A percentile compares a stretch with the other conserved stretches of the same genome.
Evolutionary conservation across 2,888 invertebrate species (phyloP).

Genomic region (Dendrolimus houi): DNA sequence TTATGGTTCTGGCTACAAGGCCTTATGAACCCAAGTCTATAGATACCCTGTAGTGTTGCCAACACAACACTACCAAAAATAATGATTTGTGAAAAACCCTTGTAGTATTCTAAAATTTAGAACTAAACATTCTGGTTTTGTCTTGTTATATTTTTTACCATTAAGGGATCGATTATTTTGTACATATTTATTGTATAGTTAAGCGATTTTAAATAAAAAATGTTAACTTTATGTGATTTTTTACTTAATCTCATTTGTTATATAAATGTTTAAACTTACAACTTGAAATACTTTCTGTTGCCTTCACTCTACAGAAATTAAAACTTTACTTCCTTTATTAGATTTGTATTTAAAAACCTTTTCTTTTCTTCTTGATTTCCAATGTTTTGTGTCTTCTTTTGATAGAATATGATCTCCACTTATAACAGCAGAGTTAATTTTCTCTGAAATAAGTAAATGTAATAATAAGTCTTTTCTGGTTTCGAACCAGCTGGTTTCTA

Average conservation of each 20-base stretch:
- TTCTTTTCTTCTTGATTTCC: slow-evolving; percentile 73
- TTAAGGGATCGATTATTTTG: slow-evolving; percentile 21
- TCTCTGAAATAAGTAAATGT: slow-evolving; percentile 35
- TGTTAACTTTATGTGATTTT: slow-evolving; percentile 14
- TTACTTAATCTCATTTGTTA: background rate
- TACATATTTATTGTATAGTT: slow-evolving; percentile 49
- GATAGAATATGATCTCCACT: slow-evolving; percentile 62
- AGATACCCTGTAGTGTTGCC: too few relatives aligned
- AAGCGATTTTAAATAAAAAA: slow-evolving; percentile 46
- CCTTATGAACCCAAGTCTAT: too few relatives aligned
- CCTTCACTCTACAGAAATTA: slow-evolving; percentile 19
- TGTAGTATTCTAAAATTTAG: too few relatives aligned
- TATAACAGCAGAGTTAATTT: slow-evolving; percentile 49
- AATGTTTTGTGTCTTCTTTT: slow-evolving; percentile 63
- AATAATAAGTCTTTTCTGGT: too few relatives aligned
- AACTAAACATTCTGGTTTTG: background rate
- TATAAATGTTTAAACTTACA: too few relatives aligned
- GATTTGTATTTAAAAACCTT: slow-evolving; percentile 65
- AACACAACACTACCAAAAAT: too few relatives aligned
- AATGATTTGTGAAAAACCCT: too few relatives aligned
- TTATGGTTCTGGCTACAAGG: too few relatives aligned
- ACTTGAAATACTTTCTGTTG: too few relatives aligned
- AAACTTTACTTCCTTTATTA: slow-evolving; percentile 42
- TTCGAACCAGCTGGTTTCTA: too few relatives aligned
- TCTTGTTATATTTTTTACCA: background rate